Conservation (phyloP, 2,797 vertebrate species). For the Chrysocyon brachyurus region DNA sequence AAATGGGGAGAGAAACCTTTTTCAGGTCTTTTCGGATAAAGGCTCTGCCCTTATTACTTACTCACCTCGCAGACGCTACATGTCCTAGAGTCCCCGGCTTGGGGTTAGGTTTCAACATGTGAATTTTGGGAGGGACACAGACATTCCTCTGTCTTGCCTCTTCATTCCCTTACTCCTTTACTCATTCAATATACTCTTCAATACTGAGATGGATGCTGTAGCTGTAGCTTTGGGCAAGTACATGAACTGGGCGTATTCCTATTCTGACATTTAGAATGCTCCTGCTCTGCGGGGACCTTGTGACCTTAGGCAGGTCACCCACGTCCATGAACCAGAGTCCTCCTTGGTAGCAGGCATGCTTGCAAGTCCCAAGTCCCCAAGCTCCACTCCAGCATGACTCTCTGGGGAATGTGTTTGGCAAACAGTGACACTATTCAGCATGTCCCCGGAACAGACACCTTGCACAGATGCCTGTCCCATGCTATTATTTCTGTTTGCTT, state of each 20-base stretch:
- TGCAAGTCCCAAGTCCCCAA: neutral
- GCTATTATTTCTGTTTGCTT: neutral
- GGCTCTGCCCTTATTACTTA: neutral
- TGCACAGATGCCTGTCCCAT: rapidly evolving
- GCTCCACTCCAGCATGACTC: neutral
- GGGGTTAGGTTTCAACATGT: neutral
- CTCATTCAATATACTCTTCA: neutral
- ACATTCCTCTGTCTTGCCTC: neutral
- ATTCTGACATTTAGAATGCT: neutral
- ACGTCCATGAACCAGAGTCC: neutral
- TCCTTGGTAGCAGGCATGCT: neutral
- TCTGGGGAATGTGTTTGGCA: neutral
- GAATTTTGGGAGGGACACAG: neutral
- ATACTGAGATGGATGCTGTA: neutral
- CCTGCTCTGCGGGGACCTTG: neutral
- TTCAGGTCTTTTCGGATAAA: neutral
- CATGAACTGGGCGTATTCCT: neutral
- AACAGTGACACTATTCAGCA: rapidly evolving
- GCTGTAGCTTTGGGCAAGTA: neutral
- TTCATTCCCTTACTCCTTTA: neutral
- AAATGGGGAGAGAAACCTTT: neutral
- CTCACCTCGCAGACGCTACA: neutral
- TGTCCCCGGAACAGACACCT: neutral
- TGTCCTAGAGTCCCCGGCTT: neutral
- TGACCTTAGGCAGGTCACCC: neutral